Base-by-base conservation (phyloP, 37 sponge, comb jelly and placozoan genomes). In the Cliona cf. orientalis region DNA sequence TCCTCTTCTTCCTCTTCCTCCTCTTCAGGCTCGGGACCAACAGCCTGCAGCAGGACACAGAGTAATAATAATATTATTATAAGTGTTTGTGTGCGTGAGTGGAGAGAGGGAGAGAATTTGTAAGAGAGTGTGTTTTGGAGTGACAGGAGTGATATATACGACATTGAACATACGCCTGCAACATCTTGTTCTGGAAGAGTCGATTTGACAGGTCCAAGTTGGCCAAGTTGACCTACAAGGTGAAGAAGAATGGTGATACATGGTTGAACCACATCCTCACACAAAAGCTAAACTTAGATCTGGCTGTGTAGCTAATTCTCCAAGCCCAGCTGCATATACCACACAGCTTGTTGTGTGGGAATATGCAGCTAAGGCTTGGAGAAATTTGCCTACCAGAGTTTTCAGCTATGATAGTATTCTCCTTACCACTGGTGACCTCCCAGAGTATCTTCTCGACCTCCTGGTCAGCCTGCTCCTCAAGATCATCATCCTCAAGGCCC, bases 371-470 rank as follows among this genome's bases (percentile, higher is more conserved):
- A n/a, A n/a, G n/a, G n/a, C n/a, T n/a, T n/a, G n/a, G n/a, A n/a
- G n/a, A n/a, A n/a, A n/a, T n/a, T n/a, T n/a, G n/a, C n/a, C n/a
- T n/a, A n/a, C n/a, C n/a, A n/a, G n/a, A n/a, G n/a, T n/a, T n/a
- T n/a, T n/a, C n/a, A n/a, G n/a, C n/a, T n/a, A n/a, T n/a, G n/a
- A n/a, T n/a, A n/a, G n/a, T n/a, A n/a, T n/a, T n/a, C 32, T 39
- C 35, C 91, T 70, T 34, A 91, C 97, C 97, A 42, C 89, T 90
- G 41, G 98, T 97, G 43, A 97, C 79, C 62, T 97, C 98, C 84
- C 89, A 95, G n/a, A 99, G 76, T 14, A 99, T 87, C 72, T 96
- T 96, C 39, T 99, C 99, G 49, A 99, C 91, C 65, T 96, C 97
- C 33, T 76, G 82, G 46, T 92, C 95, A 64, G 99, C 99, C 38